Evolutionary conservation across 2,888 invertebrate species (phyloP).

Genomic region (Pristionchus exspectatus): DNA sequence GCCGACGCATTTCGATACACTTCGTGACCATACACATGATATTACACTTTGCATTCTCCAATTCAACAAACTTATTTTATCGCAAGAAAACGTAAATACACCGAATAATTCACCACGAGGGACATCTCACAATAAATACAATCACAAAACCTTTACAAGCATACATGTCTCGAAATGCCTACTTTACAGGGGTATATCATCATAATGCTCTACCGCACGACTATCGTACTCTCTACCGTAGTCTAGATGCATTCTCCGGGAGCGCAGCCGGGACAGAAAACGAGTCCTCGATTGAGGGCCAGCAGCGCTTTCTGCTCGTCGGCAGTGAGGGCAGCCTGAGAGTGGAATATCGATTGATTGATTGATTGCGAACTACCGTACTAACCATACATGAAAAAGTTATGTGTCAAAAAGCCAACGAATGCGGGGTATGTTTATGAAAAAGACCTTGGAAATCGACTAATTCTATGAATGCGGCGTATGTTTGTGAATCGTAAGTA

Average conservation of each 20-base stretch:
- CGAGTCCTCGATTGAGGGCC: constrained; percentile 60
- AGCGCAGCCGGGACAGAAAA: constrained; percentile 62
- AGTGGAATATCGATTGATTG: not conserved
- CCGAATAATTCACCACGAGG: not conserved
- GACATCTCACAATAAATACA: not conserved
- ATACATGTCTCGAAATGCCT: not conserved
- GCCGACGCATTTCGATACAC: not conserved
- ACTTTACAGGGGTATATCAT: not conserved
- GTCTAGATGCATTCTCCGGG: constrained; percentile 63
- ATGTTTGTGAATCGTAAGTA: too few relatives aligned
- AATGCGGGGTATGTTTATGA: too few relatives aligned
- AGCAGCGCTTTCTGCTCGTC: constrained; percentile 60
- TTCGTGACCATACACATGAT: not conserved
- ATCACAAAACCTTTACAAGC: constrained; percentile 1
- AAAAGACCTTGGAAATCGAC: too few relatives aligned
- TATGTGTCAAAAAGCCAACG: too few relatives aligned
- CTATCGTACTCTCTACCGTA: constrained; percentile 13
- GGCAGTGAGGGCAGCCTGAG: constrained; percentile 58
- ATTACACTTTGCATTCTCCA: not conserved
- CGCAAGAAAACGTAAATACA: not conserved
- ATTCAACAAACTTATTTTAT: not conserved
- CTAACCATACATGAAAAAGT: too few relatives aligned
- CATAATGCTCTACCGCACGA: not conserved
- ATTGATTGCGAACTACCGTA: not conserved
- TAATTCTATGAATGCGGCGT: too few relatives aligned